phyloP scores from a whole-genome alignment of 2,113 vertebrate genomes.

The Tachuris rubrigastra region DNA sequence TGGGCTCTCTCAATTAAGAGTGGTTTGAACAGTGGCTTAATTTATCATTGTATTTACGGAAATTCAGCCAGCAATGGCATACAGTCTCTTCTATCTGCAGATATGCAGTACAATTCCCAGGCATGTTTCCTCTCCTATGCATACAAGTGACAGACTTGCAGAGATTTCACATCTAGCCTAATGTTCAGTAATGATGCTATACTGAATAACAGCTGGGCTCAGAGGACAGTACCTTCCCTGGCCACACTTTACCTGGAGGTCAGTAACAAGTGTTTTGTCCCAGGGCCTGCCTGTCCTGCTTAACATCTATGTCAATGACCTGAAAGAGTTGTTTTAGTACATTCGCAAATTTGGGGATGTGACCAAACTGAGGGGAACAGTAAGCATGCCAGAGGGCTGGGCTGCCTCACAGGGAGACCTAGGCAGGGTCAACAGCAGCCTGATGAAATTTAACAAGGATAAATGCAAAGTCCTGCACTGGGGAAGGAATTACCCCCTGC shows the following conservation, averaged over 20 bases:
- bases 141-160: background rate
- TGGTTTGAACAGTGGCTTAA: background rate
- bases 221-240: background rate
- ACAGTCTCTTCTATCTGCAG: background rate
- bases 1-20: rapidly evolving
- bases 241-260: background rate
- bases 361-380: background rate
- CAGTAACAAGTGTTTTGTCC: background rate
- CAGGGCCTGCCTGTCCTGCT: background rate
- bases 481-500: background rate
- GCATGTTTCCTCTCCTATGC: background rate
- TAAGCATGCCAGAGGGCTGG: background rate
- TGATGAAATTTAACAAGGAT: background rate
- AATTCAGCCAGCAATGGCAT: background rate
- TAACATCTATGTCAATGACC: background rate
- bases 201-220: background rate
- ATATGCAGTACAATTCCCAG: background rate
- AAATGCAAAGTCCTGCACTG: background rate
- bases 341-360: background rate
- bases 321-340: background rate
- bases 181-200: background rate
- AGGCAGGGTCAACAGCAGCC: background rate
- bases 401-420: background rate
- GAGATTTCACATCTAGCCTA: background rate
- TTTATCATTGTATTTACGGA: background rate